Percentiles rank a stretch among this genome's conserved stretches.
Conservation (phyloP, 2,888 invertebrate genomes). For the Elmis aenea region DNA sequence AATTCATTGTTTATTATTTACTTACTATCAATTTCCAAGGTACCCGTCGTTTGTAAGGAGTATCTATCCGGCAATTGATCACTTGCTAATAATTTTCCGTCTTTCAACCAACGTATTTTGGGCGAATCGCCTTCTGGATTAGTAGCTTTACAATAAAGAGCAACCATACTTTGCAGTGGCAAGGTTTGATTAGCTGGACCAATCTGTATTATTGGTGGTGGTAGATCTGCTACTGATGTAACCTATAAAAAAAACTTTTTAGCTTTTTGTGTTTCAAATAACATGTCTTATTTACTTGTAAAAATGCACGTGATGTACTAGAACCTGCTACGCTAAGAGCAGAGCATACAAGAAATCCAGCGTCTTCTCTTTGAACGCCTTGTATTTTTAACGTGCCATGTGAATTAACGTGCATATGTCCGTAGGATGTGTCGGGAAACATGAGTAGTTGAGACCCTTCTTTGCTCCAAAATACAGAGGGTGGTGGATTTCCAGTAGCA, state of each 20-base stretch:
- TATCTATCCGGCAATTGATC: conserved; percentile 46
- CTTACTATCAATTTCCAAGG: conserved; percentile 71
- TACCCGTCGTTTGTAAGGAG: conserved; percentile 63
- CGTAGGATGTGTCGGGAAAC: conserved; percentile 73
- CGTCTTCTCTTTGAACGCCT: conserved; percentile 63
- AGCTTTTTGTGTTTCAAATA: not conserved
- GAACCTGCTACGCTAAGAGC: conserved; percentile 95
- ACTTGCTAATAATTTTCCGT: conserved; percentile 57
- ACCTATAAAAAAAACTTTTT: conserved; percentile 49
- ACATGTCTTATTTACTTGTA: conserved; percentile 76
- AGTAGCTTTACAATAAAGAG: conserved; percentile 72
- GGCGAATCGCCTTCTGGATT: conserved; percentile 63
- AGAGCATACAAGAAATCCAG: conserved; percentile 82
- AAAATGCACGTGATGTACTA: conserved; percentile 76
- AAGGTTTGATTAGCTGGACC: conserved; percentile 86
- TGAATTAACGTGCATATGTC: conserved; percentile 61
- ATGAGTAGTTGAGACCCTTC: conserved; percentile 85
- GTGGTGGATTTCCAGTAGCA: conserved; percentile 85
- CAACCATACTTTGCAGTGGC: conserved; percentile 69
- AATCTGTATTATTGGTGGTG: conserved; percentile 83
- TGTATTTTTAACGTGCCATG: conserved; percentile 66
- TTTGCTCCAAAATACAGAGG: conserved; percentile 93
- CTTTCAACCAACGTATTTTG: conserved; percentile 72
- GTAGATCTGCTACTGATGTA: conserved; percentile 68
- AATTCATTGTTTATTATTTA: conserved; percentile 12